These are phyloP conservation scores for Galemys pyrenaicus DNA, from an alignment of 2,113 vertebrate genomes.

Conservation along the genomic window DNA sequence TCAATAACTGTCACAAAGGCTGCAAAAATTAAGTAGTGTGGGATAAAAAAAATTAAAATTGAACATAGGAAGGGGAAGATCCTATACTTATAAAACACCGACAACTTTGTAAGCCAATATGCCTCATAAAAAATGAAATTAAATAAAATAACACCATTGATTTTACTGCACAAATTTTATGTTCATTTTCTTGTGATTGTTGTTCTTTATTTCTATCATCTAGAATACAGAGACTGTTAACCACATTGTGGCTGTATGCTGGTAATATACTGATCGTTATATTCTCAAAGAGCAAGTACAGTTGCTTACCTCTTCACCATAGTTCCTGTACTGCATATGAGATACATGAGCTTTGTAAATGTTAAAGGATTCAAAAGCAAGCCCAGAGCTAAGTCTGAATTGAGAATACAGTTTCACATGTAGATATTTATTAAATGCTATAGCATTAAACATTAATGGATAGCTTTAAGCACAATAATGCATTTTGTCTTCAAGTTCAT, in stretches of 20 bases:
- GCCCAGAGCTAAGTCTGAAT: background rate
- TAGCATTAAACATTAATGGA: slow-evolving; percentile 39
- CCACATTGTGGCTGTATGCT: slow-evolving; percentile 12
- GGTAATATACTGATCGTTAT: background rate
- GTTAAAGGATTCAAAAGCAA: slow-evolving; percentile 40
- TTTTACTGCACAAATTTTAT: background rate
- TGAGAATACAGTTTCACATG: background rate
- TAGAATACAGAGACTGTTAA: background rate
- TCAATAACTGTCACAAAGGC: background rate
- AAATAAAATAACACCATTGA: background rate
- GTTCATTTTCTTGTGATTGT: background rate
- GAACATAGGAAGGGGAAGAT: too few species aligned
- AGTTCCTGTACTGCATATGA: background rate
- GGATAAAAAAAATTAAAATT: slow-evolving; percentile 13
- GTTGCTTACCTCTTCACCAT: background rate
- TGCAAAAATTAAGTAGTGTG: background rate
- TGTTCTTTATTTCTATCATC: slow-evolving; percentile 2
- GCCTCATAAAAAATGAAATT: too few species aligned
- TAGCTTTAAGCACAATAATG: slow-evolving; percentile 6
- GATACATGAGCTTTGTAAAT: background rate
- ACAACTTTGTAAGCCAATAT: too few species aligned
- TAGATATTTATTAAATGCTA: slow-evolving; percentile 48
- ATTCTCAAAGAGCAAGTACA: rapidly evolving
- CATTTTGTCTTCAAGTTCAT: slow-evolving; percentile 39
- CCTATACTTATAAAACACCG: too few species aligned